Conservation (phyloP, 2,888 invertebrate species). For the Tetramorium bicarinatum region DNA sequence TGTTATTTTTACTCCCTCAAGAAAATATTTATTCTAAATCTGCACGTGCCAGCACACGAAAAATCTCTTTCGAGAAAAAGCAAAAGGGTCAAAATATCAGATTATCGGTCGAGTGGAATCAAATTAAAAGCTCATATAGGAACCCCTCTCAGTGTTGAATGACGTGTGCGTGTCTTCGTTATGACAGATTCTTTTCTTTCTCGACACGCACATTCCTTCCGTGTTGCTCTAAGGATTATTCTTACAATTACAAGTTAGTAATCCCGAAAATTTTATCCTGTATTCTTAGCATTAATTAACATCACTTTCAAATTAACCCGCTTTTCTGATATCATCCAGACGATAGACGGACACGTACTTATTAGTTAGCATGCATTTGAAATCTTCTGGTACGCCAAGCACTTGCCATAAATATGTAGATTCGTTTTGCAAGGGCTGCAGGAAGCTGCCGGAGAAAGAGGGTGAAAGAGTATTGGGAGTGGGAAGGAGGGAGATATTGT, state of each 20-base stretch:
- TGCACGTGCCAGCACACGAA: neutral
- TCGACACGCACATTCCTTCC: slow-evolving; percentile 14
- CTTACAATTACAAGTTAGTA: slow-evolving; percentile 13
- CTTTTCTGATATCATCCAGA: neutral
- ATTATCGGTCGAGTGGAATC: slow-evolving; percentile 75
- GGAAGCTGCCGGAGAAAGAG: neutral
- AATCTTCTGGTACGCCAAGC: slow-evolving; percentile 81
- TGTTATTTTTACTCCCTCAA: too few relatives aligned
- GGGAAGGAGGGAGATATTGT: slow-evolving; percentile 34
- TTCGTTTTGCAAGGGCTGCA: slow-evolving; percentile 62
- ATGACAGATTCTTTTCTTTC: slow-evolving; percentile 77
- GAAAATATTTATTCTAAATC: slow-evolving; percentile 13
- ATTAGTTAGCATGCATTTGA: slow-evolving; percentile 83
- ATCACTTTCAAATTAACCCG: neutral
- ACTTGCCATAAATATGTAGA: slow-evolving; percentile 83
- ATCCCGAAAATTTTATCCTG: neutral
- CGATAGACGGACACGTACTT: slow-evolving; percentile 14
- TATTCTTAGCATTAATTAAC: slow-evolving; percentile 12
- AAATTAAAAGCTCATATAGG: slow-evolving; percentile 77
- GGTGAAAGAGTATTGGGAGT: slow-evolving; percentile 61
- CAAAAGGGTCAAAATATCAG: slow-evolving; percentile 46
- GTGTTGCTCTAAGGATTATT: slow-evolving; percentile 2
- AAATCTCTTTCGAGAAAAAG: slow-evolving; percentile 25
- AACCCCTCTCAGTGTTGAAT: slow-evolving; percentile 68
- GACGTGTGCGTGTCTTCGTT: slow-evolving; percentile 79